These are phyloP conservation scores for Ctenicera cuprea DNA, from an alignment of 2,888 invertebrate genomes.

Conservation along the genomic window DNA sequence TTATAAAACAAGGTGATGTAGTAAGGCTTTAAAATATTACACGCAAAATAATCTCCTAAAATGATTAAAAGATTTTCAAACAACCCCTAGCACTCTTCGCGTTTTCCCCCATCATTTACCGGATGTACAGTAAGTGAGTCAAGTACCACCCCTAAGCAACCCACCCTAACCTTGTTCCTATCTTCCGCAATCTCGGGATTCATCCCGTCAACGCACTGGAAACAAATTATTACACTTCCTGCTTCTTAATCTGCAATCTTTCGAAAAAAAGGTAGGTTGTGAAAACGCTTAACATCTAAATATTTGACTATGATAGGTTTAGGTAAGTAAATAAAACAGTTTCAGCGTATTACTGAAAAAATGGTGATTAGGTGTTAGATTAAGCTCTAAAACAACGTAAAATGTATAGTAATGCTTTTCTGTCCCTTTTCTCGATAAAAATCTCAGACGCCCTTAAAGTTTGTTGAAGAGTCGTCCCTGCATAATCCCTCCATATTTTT, in stretches of 20 bases:
- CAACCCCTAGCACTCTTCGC: conserved; percentile 57
- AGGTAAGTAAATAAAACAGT: too few species aligned
- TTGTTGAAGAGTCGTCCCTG: conserved; percentile 9
- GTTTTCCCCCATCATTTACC: conserved; percentile 64
- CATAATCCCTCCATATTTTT: conserved; percentile 19
- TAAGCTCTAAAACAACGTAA: too few species aligned
- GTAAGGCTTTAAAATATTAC: conserved; percentile 5
- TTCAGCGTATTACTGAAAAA: too few species aligned
- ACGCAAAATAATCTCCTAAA: conserved; percentile 45
- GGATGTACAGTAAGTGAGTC: conserved; percentile 68
- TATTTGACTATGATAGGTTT: too few species aligned
- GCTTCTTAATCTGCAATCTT: conserved; percentile 53
- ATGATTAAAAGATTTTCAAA: conserved; percentile 66
- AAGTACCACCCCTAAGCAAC: conserved; percentile 64
- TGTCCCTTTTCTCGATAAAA: too few species aligned
- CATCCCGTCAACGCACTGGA: conserved; percentile 66
- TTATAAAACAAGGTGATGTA: background rate
- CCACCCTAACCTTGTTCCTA: conserved; percentile 57
- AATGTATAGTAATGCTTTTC: too few species aligned
- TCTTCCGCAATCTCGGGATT: conserved; percentile 65
- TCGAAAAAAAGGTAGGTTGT: background rate
- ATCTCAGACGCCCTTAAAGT: background rate
- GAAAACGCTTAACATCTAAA: too few species aligned
- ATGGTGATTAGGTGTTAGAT: too few species aligned
- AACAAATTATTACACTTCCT: conserved; percentile 69